Conservation (phyloP, 2,888 invertebrate species). For the Empis livida region DNA sequence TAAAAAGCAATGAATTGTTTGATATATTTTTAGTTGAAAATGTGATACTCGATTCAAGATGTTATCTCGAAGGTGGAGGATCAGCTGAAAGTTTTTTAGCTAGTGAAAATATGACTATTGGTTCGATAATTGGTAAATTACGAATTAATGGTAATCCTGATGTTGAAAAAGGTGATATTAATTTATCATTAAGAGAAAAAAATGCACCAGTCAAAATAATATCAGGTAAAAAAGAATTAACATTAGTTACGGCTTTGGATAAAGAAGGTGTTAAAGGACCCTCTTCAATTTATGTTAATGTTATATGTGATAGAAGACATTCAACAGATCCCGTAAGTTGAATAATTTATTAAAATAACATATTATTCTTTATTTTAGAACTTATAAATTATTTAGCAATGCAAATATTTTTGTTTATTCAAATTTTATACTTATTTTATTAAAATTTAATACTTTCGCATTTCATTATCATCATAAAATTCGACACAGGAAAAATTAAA, state of each 20-base stretch:
- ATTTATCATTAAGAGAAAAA: conserved; percentile 61
- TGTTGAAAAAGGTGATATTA: conserved; percentile 58
- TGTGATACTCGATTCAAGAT: conserved; percentile 64
- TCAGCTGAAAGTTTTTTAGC: conserved; percentile 86
- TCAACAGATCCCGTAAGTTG: conserved; percentile 60
- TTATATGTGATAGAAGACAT: conserved; percentile 68
- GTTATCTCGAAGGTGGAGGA: conserved; percentile 80
- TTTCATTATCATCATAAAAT: too few relatives aligned
- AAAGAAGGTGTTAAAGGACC: conserved; percentile 75
- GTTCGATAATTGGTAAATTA: conserved; percentile 53
- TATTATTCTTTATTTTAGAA: too few relatives aligned
- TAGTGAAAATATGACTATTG: conserved; percentile 70
- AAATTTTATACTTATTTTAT: too few relatives aligned
- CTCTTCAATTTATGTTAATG: conserved; percentile 72
- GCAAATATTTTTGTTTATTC: too few relatives aligned
- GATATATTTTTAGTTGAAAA: conserved; percentile 38
- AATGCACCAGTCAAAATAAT: conserved; percentile 68
- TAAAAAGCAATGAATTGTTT: too few relatives aligned
- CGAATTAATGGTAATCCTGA: conserved; percentile 72
- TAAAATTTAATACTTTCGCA: too few relatives aligned
- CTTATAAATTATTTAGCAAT: too few relatives aligned
- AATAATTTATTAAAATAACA: not conserved
- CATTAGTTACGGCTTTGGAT: conserved; percentile 63
- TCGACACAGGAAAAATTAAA: too few relatives aligned
- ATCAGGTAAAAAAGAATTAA: conserved; percentile 66